phyloP scores from a whole-genome alignment of 2,797 vertebrate genomes.

The Sorex maritimensis region DNA sequence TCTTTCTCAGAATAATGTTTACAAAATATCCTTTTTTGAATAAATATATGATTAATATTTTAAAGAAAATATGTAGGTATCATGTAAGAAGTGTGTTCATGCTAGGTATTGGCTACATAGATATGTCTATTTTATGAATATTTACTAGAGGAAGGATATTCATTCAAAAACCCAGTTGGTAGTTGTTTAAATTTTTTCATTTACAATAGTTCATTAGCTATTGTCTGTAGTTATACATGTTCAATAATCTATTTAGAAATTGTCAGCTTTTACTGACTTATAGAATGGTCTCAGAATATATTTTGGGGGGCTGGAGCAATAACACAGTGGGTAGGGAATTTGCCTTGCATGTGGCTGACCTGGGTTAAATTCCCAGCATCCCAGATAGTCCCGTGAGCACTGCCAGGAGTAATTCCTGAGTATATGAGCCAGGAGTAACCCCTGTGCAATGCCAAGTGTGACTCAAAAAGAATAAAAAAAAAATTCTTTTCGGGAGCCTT shows the following conservation, averaged over 20 bases:
- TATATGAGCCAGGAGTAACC: too few relatives aligned
- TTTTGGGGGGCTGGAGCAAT: background rate
- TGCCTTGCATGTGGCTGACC: too few relatives aligned
- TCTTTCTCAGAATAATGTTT: background rate
- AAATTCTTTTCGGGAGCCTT: background rate
- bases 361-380: too few relatives aligned
- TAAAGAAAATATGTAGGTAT: slow-evolving; percentile 7
- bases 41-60: background rate
- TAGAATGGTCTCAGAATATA: background rate
- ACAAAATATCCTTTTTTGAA: slow-evolving; percentile 23
- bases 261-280: background rate
- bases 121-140: background rate
- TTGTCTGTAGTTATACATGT: background rate
- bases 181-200: background rate
- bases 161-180: background rate
- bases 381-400: too few relatives aligned
- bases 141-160: slow-evolving; percentile 1
- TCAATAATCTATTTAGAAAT: background rate
- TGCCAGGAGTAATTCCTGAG: too few relatives aligned
- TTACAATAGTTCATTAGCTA: background rate
- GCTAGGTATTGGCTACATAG: background rate
- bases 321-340: too few relatives aligned
- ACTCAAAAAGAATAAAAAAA: too few relatives aligned
- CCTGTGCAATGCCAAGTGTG: too few relatives aligned
- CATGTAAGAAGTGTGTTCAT: background rate